A percentile compares a stretch with the other conserved stretches of the same genome.
Conservation (phyloP, 2,888 invertebrate genomes). For the Drosophila emarginata region DNA sequence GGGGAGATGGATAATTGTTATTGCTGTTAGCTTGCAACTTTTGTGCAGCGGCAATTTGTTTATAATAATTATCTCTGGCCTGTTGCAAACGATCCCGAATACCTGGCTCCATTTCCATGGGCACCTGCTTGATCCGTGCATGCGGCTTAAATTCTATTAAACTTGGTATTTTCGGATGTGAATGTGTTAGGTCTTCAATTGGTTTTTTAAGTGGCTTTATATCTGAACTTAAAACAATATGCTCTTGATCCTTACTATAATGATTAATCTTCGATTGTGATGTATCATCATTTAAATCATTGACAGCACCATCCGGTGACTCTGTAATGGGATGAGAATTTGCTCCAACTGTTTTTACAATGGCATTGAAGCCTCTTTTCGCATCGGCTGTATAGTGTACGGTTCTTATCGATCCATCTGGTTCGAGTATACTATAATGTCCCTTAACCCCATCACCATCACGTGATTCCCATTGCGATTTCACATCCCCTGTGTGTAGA, state of each 20-base stretch:
- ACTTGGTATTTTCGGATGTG: conserved; percentile 80
- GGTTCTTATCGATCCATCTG: conserved; percentile 85
- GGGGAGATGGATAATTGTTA: conserved; percentile 39
- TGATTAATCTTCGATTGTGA: conserved; percentile 83
- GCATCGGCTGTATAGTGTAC: conserved; percentile 85
- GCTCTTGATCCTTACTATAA: conserved; percentile 82
- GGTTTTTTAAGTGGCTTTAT: conserved; percentile 75
- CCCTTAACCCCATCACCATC: conserved; percentile 84
- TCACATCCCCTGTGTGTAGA: conserved; percentile 84
- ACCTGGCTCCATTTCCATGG: conserved; percentile 80
- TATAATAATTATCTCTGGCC: conserved; percentile 75
- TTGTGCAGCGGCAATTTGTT: conserved; percentile 69
- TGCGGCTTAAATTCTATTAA: conserved; percentile 81
- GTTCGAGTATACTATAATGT: conserved; percentile 87
- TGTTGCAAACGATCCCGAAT: conserved; percentile 70
- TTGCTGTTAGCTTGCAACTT: conserved; percentile 53
- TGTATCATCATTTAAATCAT: conserved; percentile 70
- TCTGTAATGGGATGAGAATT: conserved; percentile 81
- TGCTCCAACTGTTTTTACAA: conserved; percentile 83
- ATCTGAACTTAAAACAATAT: conserved; percentile 82
- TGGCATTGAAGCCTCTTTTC: conserved; percentile 84
- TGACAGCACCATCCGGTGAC: conserved; percentile 70
- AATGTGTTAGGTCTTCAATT: conserved; percentile 79
- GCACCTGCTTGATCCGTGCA: conserved; percentile 79
- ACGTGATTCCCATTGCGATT: conserved; percentile 85